These are phyloP conservation scores for Willisornis vidua DNA, from an alignment of 2,113 vertebrate genomes.

Conservation along the genomic window DNA sequence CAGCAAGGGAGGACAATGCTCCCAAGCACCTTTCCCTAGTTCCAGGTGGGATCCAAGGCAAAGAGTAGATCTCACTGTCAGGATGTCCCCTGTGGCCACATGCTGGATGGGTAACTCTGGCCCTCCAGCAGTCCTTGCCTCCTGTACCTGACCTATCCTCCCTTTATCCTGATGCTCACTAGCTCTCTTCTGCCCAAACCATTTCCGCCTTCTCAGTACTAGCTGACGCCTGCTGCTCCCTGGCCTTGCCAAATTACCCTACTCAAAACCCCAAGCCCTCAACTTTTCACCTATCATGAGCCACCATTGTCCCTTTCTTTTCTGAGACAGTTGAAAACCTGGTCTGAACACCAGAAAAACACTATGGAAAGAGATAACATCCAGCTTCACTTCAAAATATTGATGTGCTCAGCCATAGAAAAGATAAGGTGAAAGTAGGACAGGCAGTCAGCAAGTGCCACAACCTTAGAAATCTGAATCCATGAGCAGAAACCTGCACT, in stretches of 20 bases:
- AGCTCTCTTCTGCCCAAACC: not conserved
- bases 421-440: not conserved
- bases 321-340: not conserved
- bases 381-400: not conserved
- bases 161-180: not conserved
- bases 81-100: not conserved
- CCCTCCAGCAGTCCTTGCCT: not conserved
- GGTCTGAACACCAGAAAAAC: not conserved
- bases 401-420: not conserved
- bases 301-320: not conserved
- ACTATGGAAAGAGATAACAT: not conserved
- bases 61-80: not conserved
- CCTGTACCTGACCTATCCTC: accelerated
- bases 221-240: not conserved
- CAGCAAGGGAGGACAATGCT: accelerated
- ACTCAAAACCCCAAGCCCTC: not conserved
- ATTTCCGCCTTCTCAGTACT: not conserved
- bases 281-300: not conserved
- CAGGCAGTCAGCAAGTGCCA: not conserved
- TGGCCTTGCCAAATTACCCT: not conserved
- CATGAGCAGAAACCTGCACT: not conserved
- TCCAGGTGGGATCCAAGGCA: not conserved
- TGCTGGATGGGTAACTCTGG: not conserved
- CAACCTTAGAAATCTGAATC: not conserved
- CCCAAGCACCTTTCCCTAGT: not conserved